Percentiles rank a stretch among this genome's conserved stretches.
Evolutionary conservation across 2,797 vertebrate genomes (phyloP).

Genomic region (Myotis pilosus): DNA sequence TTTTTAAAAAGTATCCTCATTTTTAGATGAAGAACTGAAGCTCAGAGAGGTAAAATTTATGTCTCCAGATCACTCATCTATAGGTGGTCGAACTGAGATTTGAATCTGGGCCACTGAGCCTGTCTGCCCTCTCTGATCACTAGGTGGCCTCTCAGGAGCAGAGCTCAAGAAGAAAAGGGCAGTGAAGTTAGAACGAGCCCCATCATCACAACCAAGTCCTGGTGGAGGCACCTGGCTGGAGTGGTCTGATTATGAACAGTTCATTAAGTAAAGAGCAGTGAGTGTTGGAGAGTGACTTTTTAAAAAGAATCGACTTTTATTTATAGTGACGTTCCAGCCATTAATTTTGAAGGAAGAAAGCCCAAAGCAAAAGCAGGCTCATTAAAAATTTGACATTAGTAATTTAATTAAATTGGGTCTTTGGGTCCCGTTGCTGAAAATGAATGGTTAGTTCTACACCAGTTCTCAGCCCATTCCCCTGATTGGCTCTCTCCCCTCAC

Average conservation of each 20-base stretch:
- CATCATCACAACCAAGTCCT: slow-evolving; percentile 64
- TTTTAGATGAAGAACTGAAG: background rate
- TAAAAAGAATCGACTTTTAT: slow-evolving; percentile 84
- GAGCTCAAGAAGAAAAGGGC: background rate
- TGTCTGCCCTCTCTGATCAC: background rate
- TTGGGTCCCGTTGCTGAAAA: slow-evolving; percentile 81
- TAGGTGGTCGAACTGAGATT: background rate
- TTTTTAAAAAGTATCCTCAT: background rate
- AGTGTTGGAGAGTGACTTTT: slow-evolving; percentile 81
- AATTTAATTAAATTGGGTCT: slow-evolving; percentile 86
- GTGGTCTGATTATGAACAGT: slow-evolving; percentile 81
- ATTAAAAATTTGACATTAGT: slow-evolving; percentile 82
- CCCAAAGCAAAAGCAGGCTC: slow-evolving; percentile 82
- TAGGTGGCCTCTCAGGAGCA: rapidly evolving
- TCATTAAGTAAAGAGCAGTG: slow-evolving; percentile 83
- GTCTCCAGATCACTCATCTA: background rate
- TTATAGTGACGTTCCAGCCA: slow-evolving; percentile 82
- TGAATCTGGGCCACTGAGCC: background rate
- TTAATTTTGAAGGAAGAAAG: slow-evolving; percentile 83
- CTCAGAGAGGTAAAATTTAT: background rate
- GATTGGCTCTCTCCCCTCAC: slow-evolving; percentile 21
- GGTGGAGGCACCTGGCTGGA: slow-evolving; percentile 69
- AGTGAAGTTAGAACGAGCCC: slow-evolving; percentile 39
- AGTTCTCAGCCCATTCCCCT: slow-evolving; percentile 69
- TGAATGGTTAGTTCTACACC: slow-evolving; percentile 79